Evolutionary conservation across 2,888 invertebrate species (phyloP), one percentile per base, ranked within the genome.

Genomic region (Lasioglossum morio): DNA sequence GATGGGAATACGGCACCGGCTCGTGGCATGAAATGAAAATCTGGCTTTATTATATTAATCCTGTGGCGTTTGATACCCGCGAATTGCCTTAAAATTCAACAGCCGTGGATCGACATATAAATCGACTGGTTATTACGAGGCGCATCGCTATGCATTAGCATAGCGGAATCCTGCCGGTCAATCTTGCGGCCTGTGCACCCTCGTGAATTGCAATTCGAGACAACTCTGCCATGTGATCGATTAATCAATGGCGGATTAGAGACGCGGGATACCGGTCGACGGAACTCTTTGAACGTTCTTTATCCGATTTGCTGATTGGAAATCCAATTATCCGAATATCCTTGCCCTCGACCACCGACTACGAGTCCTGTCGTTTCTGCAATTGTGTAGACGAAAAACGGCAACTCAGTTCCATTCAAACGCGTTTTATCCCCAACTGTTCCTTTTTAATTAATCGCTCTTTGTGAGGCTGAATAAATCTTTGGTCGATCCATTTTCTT

Each of bases 101-200:
- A 0, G 27, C 3, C 14, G 27, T 8, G 10, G n/a, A n/a, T 27
- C 8, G 14, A 82, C 12, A 37, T 69, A 66, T 53, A 66, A 43
- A 53, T 60, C n/a, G 23, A 23, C 12, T 72, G 30, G 16, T 74
- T 72, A 69, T n/a, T 23, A 16, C 3, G 37, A 16, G 10, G 2
- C 43, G 16, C 23, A 77, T 75, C 40, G 75, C 3, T 48, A 79
- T 63, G 53, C 37, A 46, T 73, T 73, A 57, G 4, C 12, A 19
- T 73, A 57, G 4, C 12, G 10, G 70, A 30, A 40, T 77, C 48
- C 77, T 37, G 34, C 40, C 0, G 40, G 40, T 53, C 14, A 53
- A 70, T 70, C 34, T 40, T 27, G 16, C n/a, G 46, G 4, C 23
- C 7, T n/a, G 16, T 4, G 12, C 23, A 7, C 2, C 48, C 48